phyloP scores from a whole-genome alignment of 2,113 vertebrate species.

The Manacus vitellinus region DNA sequence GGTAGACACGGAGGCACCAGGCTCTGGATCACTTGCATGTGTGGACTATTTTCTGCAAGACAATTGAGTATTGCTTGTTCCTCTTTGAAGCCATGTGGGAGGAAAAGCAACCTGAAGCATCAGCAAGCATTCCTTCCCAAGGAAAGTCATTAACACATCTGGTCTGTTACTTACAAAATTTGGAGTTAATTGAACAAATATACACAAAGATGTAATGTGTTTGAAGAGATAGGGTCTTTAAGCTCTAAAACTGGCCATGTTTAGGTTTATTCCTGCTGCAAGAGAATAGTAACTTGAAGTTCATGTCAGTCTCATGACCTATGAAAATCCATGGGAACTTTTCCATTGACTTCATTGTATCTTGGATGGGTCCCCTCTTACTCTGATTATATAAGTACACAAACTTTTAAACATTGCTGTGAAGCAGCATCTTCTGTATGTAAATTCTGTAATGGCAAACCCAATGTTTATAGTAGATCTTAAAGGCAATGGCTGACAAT shows the following conservation, averaged over 20 bases:
- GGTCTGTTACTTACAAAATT: background rate
- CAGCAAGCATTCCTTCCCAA: background rate
- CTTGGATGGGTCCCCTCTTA: background rate
- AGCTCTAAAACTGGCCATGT: background rate
- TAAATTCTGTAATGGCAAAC: background rate
- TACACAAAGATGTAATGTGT: background rate
- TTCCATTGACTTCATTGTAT: background rate
- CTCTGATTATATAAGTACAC: background rate
- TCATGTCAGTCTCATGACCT: background rate
- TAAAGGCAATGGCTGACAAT: background rate
- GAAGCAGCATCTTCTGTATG: background rate
- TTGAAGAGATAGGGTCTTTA: background rate
- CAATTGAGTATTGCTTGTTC: background rate
- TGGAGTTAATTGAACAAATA: background rate
- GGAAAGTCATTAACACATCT: no score
- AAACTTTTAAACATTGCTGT: background rate
- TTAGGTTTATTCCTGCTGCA: background rate
- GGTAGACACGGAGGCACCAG: accelerated
- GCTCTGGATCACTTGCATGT: background rate
- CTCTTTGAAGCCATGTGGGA: background rate
- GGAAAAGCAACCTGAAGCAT: background rate
- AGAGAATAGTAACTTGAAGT: background rate
- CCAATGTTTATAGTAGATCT: background rate
- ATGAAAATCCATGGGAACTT: background rate
- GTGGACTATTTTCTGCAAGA: background rate